Percentiles rank a stretch among this genome's conserved stretches.
Evolutionary conservation across 2,888 invertebrate genomes (phyloP).

Genomic region (Willowsia nigromaculata): DNA sequence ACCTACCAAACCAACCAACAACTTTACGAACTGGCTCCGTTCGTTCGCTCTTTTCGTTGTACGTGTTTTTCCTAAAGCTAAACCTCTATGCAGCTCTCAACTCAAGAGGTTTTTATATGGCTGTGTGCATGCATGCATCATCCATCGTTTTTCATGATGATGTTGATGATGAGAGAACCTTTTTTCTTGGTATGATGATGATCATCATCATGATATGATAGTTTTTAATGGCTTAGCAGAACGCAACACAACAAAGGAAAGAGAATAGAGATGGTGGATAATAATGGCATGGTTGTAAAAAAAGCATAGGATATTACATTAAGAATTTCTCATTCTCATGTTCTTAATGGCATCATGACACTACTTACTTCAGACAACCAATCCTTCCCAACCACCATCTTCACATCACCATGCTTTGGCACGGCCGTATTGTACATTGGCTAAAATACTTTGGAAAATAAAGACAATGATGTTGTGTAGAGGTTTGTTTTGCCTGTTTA

Average conservation of each 20-base stretch:
- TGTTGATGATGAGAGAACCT: constrained; percentile 61
- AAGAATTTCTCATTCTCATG: constrained; percentile 68
- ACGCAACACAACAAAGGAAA: constrained; percentile 40
- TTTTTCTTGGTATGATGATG: constrained; percentile 66
- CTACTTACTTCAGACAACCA: background rate
- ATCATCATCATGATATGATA: constrained; percentile 64
- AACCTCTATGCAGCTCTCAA: background rate
- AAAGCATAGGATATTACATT: constrained; percentile 38
- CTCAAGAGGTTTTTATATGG: constrained; percentile 37
- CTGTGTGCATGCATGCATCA: constrained; percentile 61
- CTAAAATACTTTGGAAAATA: constrained; percentile 31
- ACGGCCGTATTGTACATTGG: constrained; percentile 2
- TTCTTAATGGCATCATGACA: constrained; percentile 68
- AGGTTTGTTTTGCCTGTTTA: background rate
- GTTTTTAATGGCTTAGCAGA: constrained; percentile 65
- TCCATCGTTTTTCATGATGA: constrained; percentile 41
- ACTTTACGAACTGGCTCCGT: background rate
- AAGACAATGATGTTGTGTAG: constrained; percentile 37
- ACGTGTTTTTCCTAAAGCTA: constrained; percentile 32
- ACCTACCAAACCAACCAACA: constrained; percentile 19
- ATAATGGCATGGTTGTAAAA: constrained; percentile 39
- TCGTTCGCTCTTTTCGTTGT: background rate
- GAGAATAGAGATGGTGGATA: constrained; percentile 10
- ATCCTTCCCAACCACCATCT: background rate
- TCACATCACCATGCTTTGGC: background rate